A percentile compares a stretch with the other conserved stretches of the same genome.
Conservation (phyloP, 1,140 invertebrate species). For the Leucophenga varia region DNA sequence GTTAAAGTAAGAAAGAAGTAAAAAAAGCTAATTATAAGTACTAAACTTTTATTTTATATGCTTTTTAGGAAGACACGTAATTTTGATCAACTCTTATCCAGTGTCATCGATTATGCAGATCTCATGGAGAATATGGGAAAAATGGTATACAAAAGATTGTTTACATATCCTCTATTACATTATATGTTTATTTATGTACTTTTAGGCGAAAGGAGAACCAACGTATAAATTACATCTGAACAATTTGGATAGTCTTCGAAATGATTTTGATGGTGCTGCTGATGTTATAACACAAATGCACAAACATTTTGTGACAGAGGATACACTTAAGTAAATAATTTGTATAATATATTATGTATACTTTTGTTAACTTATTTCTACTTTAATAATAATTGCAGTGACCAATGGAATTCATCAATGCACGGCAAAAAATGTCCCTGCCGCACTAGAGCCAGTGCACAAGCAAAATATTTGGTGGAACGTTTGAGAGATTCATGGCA, state of each 20-base stretch:
- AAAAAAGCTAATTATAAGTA: rapidly evolving
- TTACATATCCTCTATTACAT: not conserved
- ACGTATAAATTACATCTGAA: slow-evolving; percentile 32
- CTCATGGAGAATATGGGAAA: slow-evolving; percentile 37
- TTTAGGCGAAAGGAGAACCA: slow-evolving; percentile 40
- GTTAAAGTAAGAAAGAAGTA: slow-evolving; percentile 29
- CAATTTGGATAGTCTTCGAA: slow-evolving; percentile 34
- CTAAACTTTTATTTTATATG: not conserved
- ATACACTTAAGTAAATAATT: slow-evolving; percentile 38
- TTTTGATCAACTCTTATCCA: slow-evolving; percentile 43
- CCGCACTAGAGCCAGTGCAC: slow-evolving; percentile 66
- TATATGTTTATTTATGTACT: not conserved
- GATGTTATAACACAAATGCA: slow-evolving; percentile 52
- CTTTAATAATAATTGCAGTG: slow-evolving; percentile 30
- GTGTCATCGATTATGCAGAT: slow-evolving; percentile 48
- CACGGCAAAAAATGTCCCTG: slow-evolving; percentile 68
- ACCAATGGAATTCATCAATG: slow-evolving; percentile 74
- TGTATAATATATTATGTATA: not conserved
- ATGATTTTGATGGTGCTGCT: slow-evolving; percentile 43
- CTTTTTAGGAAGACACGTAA: slow-evolving; percentile 44
- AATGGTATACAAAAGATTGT: slow-evolving; percentile 16
- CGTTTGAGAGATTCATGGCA: slow-evolving; percentile 88
- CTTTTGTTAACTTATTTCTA: not conserved
- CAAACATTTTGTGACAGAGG: slow-evolving; percentile 48
- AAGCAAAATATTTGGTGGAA: slow-evolving; percentile 74